Base-by-base conservation (phyloP, 2,888 invertebrate genomes). In the Chymomyza amoena region DNA sequence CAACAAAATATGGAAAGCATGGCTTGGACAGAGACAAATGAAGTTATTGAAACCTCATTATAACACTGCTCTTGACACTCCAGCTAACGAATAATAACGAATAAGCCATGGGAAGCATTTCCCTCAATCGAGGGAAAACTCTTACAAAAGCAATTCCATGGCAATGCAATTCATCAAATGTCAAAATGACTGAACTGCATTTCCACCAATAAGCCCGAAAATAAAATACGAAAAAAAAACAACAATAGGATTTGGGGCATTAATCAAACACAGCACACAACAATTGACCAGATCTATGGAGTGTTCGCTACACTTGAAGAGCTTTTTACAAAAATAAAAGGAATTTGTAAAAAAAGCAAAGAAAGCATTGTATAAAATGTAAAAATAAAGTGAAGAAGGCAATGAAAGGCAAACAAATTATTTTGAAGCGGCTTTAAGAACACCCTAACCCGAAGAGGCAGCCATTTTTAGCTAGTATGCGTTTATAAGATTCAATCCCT, bases 21-120 rank as follows among this genome's bases (percentile, higher is more conserved):
- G 52, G 75, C 74, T 68, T 66, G 61, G 84, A 84, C 84, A 87
- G 81, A 85, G 87, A 87, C 81, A 84, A 84, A 84, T 84, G 84
- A 81, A 87, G 86, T 83, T 81, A 87, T 87, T 73, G 87, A 84
- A 87, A 87, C 76, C 83, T 82, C 85, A 87, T 84, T 84, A 84
- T 75, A 86, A 78, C 74, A 79, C 13, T 45, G 39, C 39, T 45
- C 13, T 45, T 45, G 81, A 54, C 72, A 75, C 69, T 77, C 75
- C 62, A 61, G 69, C 72, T 65, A 75, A 69, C 64, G 75, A 68
- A 66, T 69, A 59, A 45, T 65, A 75, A 69, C 64, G 75, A 68
- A 66, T 69, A 59, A 45, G 10, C 39, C 39, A 45, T 45, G 39
- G 13, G 13, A 45, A 45, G 13, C 39, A 45, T n/a, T n/a, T n/a